A percentile compares a stretch with the other conserved stretches of the same genome.
These are phyloP conservation scores for Carabus problematicus DNA, from an alignment of 2,888 invertebrate genomes.

Conservation along the genomic window DNA sequence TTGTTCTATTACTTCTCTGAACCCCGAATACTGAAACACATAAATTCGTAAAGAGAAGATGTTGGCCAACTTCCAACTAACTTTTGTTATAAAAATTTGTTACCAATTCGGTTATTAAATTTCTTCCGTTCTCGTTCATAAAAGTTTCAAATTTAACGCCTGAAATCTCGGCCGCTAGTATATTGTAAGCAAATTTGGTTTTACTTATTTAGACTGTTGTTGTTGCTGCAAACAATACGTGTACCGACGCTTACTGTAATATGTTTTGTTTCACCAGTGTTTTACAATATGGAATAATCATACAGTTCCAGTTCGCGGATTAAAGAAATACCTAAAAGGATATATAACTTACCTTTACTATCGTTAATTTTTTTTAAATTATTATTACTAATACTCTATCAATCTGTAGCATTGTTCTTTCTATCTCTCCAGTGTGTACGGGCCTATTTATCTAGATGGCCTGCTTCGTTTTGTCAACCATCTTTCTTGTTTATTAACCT, in stretches of 20 bases:
- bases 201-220: too few species aligned
- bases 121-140: conserved; percentile 15
- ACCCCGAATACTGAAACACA: conserved; percentile 15
- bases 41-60: conserved; percentile 25
- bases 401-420: too few species aligned
- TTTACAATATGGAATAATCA: too few species aligned
- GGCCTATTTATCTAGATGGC: neutral
- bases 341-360: too few species aligned
- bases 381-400: too few species aligned
- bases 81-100: conserved; percentile 31
- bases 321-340: too few species aligned
- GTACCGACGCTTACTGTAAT: too few species aligned
- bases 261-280: too few species aligned
- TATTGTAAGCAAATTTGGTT: neutral
- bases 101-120: conserved; percentile 30
- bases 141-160: conserved; percentile 16
- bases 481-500: conserved; percentile 1
- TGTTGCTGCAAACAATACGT: too few species aligned
- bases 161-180: neutral
- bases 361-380: too few species aligned
- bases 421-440: too few species aligned
- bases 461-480: neutral
- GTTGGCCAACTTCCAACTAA: conserved; percentile 25
- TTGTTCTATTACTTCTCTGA: conserved; percentile 9
- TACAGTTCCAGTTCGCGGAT: too few species aligned